A percentile compares a stretch with the other conserved stretches of the same genome.
Conservation (phyloP, 2,888 invertebrate species). For the Gandaritis pyraliata region DNA sequence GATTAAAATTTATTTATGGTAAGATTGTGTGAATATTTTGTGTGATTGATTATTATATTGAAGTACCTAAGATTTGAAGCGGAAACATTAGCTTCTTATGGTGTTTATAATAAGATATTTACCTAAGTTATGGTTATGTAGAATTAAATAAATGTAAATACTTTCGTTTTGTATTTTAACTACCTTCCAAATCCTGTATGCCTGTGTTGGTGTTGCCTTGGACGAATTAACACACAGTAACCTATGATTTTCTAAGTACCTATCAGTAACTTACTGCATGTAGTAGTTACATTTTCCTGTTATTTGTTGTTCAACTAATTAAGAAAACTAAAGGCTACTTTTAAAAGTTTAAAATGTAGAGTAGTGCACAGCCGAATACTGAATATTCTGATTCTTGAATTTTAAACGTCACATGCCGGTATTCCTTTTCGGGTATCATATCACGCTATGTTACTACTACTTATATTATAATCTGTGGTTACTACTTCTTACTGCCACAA, state of each 20-base stretch:
- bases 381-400: too few species aligned
- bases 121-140: constrained; percentile 18
- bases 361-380: too few species aligned
- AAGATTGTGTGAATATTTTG: constrained; percentile 30
- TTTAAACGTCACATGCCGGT: too few species aligned
- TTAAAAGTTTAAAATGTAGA: too few species aligned
- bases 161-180: constrained; percentile 24
- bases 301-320: too few species aligned
- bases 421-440: too few species aligned
- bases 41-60: constrained; percentile 23
- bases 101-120: constrained; percentile 15
- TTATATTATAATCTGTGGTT: too few species aligned
- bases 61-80: constrained; percentile 24
- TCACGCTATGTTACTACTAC: too few species aligned
- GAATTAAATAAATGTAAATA: constrained; percentile 37
- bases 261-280: too few species aligned
- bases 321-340: too few species aligned
- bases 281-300: too few species aligned
- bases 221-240: neutral
- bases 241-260: neutral
- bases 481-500: too few species aligned
- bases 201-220: neutral
- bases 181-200: constrained; percentile 3
- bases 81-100: constrained; percentile 8
- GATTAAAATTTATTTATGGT: constrained; percentile 33